These are phyloP conservation scores for Betta splendens DNA, from an alignment of 2,797 vertebrate genomes.

Conservation along the genomic window DNA sequence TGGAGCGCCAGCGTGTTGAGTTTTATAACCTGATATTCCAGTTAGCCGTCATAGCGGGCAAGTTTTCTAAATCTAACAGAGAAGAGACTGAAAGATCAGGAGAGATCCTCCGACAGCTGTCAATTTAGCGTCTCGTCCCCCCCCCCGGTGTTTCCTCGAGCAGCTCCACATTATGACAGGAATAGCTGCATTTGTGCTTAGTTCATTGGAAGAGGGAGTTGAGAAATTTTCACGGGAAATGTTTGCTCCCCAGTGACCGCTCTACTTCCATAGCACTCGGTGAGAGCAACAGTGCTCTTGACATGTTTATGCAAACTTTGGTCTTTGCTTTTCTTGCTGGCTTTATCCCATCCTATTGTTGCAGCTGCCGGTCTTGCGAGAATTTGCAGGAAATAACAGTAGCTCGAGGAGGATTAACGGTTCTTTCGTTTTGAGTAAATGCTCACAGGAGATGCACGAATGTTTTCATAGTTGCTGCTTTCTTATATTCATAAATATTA, in stretches of 20 bases:
- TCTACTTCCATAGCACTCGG: slow-evolving; percentile 42
- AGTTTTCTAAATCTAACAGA: slow-evolving; percentile 12
- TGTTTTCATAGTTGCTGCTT: slow-evolving; percentile 1
- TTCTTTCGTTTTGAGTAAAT: slow-evolving; percentile 20
- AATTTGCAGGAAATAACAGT: slow-evolving; percentile 71
- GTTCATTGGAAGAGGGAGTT: slow-evolving; percentile 43
- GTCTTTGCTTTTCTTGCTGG: slow-evolving; percentile 54
- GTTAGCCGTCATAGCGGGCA: slow-evolving; percentile 14
- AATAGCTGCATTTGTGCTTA: slow-evolving; percentile 21
- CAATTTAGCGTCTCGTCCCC: slow-evolving; percentile 24
- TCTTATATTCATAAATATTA: background rate
- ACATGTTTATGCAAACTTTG: slow-evolving; percentile 75
- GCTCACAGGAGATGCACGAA: slow-evolving; percentile 5
- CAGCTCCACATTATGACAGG: slow-evolving; percentile 15
- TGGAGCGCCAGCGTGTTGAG: slow-evolving; percentile 10
- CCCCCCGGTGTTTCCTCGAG: slow-evolving; percentile 1
- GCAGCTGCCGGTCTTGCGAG: slow-evolving; percentile 57
- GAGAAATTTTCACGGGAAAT: slow-evolving; percentile 60
- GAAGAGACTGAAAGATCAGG: background rate
- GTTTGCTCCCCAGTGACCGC: slow-evolving; percentile 51
- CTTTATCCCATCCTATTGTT: slow-evolving; percentile 68
- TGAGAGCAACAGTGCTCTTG: slow-evolving; percentile 44
- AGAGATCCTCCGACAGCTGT: slow-evolving; percentile 7
- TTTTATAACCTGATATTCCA: slow-evolving; percentile 7
- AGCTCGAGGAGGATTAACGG: slow-evolving; percentile 36